phyloP scores from a whole-genome alignment of 2,113 vertebrate species.

The Lepus timidus region DNA sequence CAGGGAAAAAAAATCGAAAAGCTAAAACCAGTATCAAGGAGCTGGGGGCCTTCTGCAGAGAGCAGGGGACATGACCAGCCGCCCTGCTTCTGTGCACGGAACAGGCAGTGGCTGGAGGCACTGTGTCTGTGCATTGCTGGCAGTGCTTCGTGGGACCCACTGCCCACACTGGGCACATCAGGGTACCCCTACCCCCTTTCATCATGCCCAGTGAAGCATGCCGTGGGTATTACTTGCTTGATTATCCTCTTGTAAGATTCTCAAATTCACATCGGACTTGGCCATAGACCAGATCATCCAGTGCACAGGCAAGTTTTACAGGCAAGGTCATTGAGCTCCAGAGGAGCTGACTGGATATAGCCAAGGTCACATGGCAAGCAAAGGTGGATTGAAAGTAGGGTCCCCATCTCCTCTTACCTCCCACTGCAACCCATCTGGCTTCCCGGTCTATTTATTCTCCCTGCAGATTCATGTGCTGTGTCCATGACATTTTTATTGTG shows the following conservation, averaged over 20 bases:
- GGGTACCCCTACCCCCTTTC: neutral
- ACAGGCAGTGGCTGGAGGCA: neutral
- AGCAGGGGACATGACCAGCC: neutral
- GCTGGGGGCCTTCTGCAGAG: neutral
- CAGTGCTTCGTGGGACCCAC: too few relatives aligned
- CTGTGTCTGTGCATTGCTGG: too few relatives aligned
- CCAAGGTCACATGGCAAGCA: neutral
- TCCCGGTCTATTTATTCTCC: conserved; percentile 3
- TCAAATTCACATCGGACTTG: conserved; percentile 42
- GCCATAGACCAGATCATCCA: neutral
- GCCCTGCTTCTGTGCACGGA: neutral
- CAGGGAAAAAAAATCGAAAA: neutral
- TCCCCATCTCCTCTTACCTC: neutral
- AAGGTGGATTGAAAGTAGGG: neutral
- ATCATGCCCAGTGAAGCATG: neutral
- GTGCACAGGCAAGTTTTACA: neutral
- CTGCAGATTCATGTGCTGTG: neutral
- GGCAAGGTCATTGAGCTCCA: conserved; percentile 29
- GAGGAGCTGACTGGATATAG: neutral
- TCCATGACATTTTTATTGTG: conserved; percentile 51
- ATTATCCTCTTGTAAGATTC: conserved; percentile 2
- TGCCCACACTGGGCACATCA: neutral
- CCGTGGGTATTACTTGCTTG: neutral
- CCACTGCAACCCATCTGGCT: neutral
- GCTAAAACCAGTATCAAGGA: neutral